These are phyloP conservation scores for Dynastes maya DNA, from an alignment of 2,888 invertebrate species.

Conservation along the genomic window DNA sequence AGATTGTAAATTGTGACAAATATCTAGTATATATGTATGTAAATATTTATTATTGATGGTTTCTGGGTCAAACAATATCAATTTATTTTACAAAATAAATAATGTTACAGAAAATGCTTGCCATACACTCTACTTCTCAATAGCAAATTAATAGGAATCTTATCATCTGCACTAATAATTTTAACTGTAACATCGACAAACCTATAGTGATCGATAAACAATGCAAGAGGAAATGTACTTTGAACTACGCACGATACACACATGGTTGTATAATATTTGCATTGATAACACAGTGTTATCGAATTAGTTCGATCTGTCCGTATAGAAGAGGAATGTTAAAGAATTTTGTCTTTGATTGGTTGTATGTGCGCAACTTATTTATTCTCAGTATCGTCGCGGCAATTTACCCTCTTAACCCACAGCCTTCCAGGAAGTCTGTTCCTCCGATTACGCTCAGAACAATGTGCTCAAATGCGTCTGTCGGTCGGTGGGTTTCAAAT, in stretches of 20 bases:
- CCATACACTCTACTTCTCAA: too few species aligned
- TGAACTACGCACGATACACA: neutral
- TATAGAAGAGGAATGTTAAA: neutral
- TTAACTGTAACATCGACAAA: too few species aligned
- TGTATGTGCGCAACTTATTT: neutral
- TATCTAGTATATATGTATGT: too few species aligned
- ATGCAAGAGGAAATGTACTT: neutral
- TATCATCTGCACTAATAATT: too few species aligned
- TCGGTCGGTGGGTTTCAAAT: neutral
- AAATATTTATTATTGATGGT: too few species aligned
- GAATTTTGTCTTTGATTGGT: too few species aligned
- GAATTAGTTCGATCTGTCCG: neutral
- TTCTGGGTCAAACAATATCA: too few species aligned
- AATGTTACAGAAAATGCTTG: too few species aligned
- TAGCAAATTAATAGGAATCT: too few species aligned
- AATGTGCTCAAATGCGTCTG: neutral
- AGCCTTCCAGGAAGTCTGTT: neutral
- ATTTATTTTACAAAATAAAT: too few species aligned
- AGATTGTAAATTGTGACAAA: too few species aligned
- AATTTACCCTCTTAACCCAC: constrained; percentile 2
- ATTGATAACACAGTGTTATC: neutral
- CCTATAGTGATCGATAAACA: neutral
- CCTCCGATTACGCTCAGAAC: neutral
- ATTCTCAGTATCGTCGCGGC: neutral
- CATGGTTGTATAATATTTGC: neutral